A percentile compares a stretch with the other conserved stretches of the same genome.
These are phyloP conservation scores for Sitta europaea DNA, from an alignment of 2,113 vertebrate genomes.

Conservation along the genomic window DNA sequence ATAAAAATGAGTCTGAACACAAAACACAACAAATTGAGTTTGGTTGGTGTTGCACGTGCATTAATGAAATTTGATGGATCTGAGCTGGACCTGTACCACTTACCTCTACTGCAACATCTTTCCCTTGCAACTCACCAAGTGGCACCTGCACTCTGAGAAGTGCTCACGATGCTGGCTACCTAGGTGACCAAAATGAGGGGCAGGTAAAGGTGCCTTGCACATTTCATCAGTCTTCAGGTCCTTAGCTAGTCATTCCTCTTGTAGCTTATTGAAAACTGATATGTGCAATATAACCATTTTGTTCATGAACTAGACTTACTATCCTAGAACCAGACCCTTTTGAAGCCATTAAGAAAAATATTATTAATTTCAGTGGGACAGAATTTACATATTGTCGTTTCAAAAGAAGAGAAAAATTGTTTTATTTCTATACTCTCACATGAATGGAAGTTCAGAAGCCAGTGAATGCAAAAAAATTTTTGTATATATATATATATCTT, in stretches of 20 bases:
- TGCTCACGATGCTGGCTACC: not conserved
- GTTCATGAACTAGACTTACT: not conserved
- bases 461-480: not conserved
- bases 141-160: not conserved
- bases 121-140: not conserved
- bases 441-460: not conserved
- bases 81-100: not conserved
- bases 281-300: not conserved
- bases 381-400: not conserved
- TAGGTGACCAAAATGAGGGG: not conserved
- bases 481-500: not conserved
- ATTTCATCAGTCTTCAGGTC: not conserved
- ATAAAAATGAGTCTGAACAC: not conserved
- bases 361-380: not conserved
- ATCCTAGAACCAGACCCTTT: not conserved
- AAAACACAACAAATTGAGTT: not conserved
- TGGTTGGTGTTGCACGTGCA: not conserved
- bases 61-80: not conserved
- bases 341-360: not conserved
- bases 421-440: not conserved
- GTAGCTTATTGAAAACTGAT: not conserved
- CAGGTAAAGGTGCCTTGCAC: not conserved
- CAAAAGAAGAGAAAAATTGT: not conserved
- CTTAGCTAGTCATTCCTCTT: not conserved
- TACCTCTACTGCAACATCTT: not conserved